Evolutionary conservation across 2,113 vertebrate genomes (phyloP).

Genomic region (Anoura caudifer): DNA sequence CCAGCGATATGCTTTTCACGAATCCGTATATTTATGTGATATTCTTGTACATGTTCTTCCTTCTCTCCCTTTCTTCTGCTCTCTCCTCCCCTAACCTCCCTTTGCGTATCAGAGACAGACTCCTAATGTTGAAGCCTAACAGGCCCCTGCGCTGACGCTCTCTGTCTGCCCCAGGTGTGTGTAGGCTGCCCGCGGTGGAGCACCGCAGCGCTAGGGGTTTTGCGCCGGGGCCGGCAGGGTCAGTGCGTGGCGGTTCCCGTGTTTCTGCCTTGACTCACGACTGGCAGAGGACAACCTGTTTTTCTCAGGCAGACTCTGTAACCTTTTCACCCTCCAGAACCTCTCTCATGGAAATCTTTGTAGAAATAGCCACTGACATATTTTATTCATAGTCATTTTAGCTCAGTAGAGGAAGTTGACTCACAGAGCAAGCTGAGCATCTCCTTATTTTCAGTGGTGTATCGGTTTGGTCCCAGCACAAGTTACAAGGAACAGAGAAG

Average conservation of each 20-base stretch:
- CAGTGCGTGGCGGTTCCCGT: fast-evolving
- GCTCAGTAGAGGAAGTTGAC: background rate
- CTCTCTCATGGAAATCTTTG: background rate
- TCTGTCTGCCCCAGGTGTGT: background rate
- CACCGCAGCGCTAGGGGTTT: fast-evolving
- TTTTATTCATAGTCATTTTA: background rate
- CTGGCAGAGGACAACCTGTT: background rate
- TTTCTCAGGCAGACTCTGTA: background rate
- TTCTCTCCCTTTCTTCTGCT: background rate
- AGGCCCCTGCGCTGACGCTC: background rate
- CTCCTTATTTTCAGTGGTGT: fast-evolving
- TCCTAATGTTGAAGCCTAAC: background rate
- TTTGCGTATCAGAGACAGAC: background rate
- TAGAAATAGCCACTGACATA: background rate
- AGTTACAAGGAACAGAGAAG: background rate
- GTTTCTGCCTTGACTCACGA: background rate
- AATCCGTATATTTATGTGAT: background rate
- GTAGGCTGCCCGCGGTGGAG: fast-evolving
- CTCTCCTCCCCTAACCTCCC: background rate
- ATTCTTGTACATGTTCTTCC: fast-evolving
- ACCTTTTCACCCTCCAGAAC: background rate
- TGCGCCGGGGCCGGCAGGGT: fast-evolving
- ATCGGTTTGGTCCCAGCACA: background rate
- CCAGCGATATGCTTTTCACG: background rate
- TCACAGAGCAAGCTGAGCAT: background rate